Percentiles rank a stretch among this genome's conserved stretches.
phyloP scores from a whole-genome alignment of 2,113 vertebrate genomes.

The Sinocyclocheilus maitianheensis region DNA sequence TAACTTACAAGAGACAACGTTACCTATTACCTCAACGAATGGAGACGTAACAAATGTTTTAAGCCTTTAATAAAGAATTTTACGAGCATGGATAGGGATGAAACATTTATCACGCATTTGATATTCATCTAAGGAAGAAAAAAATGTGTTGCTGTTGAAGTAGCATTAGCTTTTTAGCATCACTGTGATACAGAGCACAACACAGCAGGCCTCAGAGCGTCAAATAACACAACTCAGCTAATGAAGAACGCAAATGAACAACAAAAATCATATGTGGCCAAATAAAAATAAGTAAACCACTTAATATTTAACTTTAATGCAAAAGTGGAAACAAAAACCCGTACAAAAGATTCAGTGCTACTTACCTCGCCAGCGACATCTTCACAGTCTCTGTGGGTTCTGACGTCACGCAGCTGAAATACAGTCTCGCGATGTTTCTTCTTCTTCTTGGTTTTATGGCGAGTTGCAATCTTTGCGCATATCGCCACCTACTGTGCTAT shows the following conservation, averaged over 20 bases:
- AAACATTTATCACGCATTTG: not conserved
- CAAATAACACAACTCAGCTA: not conserved
- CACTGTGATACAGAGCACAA: slow-evolving; percentile 8
- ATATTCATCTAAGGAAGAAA: not conserved
- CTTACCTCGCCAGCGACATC: slow-evolving; percentile 89
- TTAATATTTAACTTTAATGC: not conserved
- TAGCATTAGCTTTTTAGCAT: slow-evolving; percentile 27
- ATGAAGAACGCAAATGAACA: not conserved
- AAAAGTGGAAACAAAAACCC: not conserved
- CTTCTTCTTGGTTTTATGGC: no score
- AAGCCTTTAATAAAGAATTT: not conserved
- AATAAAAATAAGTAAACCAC: not conserved
- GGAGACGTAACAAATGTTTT: not conserved
- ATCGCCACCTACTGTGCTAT: no score
- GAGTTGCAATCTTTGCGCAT: no score
- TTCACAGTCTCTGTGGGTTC: slow-evolving; percentile 60
- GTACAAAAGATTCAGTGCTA: not conserved
- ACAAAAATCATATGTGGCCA: not conserved
- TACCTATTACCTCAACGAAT: not conserved
- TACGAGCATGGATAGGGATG: not conserved
- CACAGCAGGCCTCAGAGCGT: not conserved
- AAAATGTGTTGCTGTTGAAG: not conserved
- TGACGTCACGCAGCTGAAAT: slow-evolving; percentile 54
- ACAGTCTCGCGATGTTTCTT: slow-evolving; percentile 39
- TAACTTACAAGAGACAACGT: not conserved